Evolutionary conservation across 2,113 vertebrate species (phyloP).

Genomic region (Martes martes): DNA sequence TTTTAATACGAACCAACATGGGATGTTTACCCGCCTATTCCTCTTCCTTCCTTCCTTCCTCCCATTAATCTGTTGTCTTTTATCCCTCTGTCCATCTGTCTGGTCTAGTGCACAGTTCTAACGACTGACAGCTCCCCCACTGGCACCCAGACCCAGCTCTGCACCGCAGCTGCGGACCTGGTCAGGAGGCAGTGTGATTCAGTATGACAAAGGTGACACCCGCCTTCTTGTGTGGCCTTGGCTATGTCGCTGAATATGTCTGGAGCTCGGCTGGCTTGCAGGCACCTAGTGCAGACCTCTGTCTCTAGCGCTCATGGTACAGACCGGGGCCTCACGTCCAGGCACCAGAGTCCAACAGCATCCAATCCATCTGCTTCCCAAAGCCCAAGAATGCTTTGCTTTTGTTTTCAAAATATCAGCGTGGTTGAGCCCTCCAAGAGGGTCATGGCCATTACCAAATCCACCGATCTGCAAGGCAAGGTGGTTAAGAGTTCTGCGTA

Average conservation of each 20-base stretch:
- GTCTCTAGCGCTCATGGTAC: not conserved
- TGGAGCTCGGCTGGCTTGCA: not conserved
- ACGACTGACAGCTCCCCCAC: not conserved
- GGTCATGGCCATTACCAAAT: not conserved
- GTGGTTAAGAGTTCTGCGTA: not conserved
- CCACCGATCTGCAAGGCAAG: rapidly evolving
- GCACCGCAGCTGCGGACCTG: not conserved
- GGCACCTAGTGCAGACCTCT: no score
- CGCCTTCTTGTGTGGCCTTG: not conserved
- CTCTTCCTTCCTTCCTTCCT: no score
- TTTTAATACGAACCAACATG: not conserved
- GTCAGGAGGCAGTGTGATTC: not conserved
- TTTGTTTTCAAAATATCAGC: not conserved
- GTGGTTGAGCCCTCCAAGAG: not conserved
- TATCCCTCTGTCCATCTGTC: not conserved
- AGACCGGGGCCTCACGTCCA: not conserved
- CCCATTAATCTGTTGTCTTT: not conserved
- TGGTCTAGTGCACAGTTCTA: not conserved
- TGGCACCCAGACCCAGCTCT: not conserved
- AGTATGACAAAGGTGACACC: not conserved
- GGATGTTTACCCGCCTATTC: not conserved
- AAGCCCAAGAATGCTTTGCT: not conserved
- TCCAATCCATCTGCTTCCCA: not conserved
- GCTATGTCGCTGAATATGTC: not conserved
- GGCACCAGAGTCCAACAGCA: rapidly evolving